These are phyloP conservation scores for Formica selysi DNA, from an alignment of 1,140 invertebrate genomes.

Conservation along the genomic window DNA sequence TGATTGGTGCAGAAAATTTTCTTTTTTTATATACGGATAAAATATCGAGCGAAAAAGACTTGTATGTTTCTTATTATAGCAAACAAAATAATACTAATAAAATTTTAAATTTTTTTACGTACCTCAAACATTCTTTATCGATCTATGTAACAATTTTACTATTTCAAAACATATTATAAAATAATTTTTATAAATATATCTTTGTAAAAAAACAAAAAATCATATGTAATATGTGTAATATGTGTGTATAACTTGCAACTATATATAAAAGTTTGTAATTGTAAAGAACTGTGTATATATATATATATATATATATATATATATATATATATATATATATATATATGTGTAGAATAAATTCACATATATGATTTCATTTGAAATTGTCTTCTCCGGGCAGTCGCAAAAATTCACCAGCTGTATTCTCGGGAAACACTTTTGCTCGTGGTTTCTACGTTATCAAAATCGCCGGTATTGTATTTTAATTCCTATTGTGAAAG, in stretches of 20 bases:
- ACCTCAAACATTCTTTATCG: too few relatives aligned
- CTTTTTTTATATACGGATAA: not conserved
- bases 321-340: too few relatives aligned
- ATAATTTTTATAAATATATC: constrained; percentile 11
- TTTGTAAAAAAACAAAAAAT: not conserved
- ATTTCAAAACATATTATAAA: too few relatives aligned
- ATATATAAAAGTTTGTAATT: constrained; percentile 1
- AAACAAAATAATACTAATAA: not conserved
- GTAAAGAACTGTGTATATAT: not conserved
- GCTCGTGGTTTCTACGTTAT: not conserved
- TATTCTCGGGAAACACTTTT: not conserved
- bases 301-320: too few relatives aligned
- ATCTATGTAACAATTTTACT: too few relatives aligned
- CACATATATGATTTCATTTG: too few relatives aligned
- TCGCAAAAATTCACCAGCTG: not conserved
- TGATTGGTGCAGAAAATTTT: not conserved
- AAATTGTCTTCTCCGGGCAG: not conserved
- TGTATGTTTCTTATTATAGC: not conserved
- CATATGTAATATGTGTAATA: not conserved
- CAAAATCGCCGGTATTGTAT: not conserved
- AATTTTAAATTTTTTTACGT: not conserved
- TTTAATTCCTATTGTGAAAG: constrained; percentile 14
- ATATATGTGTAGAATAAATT: not conserved
- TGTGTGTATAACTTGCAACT: not conserved
- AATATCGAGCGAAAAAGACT: not conserved